A percentile compares a stretch with the other conserved stretches of the same genome.
Conservation (phyloP, 1,140 invertebrate genomes). For the Drosophila azteca region DNA sequence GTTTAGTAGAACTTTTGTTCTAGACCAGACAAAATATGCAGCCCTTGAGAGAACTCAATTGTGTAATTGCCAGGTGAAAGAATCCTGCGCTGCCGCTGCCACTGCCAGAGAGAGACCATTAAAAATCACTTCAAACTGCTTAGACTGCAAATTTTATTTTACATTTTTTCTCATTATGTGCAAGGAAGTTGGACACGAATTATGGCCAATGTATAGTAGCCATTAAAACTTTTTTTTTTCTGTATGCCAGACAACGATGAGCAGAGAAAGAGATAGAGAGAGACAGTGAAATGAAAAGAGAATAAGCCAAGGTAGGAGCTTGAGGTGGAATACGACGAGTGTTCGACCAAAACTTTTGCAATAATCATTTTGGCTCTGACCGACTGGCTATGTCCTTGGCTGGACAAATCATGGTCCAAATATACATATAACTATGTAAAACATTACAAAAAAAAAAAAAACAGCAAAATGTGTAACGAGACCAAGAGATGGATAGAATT, state of each 20-base stretch:
- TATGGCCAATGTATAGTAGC: slow-evolving; percentile 77
- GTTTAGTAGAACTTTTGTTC: not conserved
- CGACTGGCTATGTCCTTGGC: slow-evolving; percentile 62
- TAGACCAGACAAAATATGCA: slow-evolving; percentile 43
- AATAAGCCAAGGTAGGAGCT: slow-evolving; percentile 49
- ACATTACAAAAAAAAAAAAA: slow-evolving; percentile 36
- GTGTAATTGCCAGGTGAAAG: slow-evolving; percentile 34
- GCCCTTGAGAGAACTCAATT: slow-evolving; percentile 34
- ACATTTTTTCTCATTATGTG: slow-evolving; percentile 56
- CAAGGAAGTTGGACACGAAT: slow-evolving; percentile 61
- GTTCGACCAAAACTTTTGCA: slow-evolving; percentile 75
- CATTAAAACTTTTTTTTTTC: slow-evolving; percentile 64
- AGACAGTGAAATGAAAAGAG: not conserved
- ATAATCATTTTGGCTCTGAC: slow-evolving; percentile 68
- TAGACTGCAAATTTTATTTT: slow-evolving; percentile 71
- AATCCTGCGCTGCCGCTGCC: slow-evolving; percentile 30
- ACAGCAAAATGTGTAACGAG: slow-evolving; percentile 18
- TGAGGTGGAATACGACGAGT: slow-evolving; percentile 34
- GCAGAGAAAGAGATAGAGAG: slow-evolving; percentile 1
- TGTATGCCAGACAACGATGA: slow-evolving; percentile 45
- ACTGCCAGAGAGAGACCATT: slow-evolving; percentile 68
- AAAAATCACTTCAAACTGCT: slow-evolving; percentile 75
- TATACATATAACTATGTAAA: slow-evolving; percentile 37
- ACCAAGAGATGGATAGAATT: not conserved
- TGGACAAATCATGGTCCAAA: slow-evolving; percentile 46